Base-by-base conservation (phyloP, 2,888 invertebrate species). In the Cartodere bifasciata region DNA sequence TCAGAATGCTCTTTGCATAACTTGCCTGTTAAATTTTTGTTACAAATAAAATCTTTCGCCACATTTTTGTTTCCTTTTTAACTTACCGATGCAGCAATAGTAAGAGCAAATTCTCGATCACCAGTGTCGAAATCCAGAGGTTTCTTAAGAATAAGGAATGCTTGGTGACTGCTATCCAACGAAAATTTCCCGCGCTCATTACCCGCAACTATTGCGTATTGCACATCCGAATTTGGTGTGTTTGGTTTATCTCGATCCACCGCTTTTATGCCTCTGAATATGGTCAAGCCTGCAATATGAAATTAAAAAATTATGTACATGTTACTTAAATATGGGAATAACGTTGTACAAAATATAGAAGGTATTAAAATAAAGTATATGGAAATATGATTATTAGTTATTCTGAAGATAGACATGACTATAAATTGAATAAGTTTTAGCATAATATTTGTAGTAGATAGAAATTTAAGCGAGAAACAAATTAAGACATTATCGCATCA, bases 231-330 rank as follows among this genome's bases (percentile, higher is more conserved):
- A 60, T 87, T 87, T 1, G 83, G 85, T 1, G 83, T 87, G 58
- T 86, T 85, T 0, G 86, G 86, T 55, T 85, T 85, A 56, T 87
- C 87, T 4, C 78, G 70, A 59, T 87, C 87, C 26, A 76, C 70
- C 0, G 87, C 86, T 29, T 72, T 72, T 40, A 88, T 82, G 9
- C 80, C 80, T 42, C 80, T 73, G 58, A 83, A 87, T 41, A 88
- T 72, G 14, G 83, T 84, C 36, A 84, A 64, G 34, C 86, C 87
- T 77, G 63, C 17, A 56, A 58, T 15, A 28, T 15, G 7, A 26
- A 29, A 9, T 20, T 9, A 14, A 11, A 27, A 13, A n/a, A n/a
- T n/a, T n/a, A n/a, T n/a, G n/a, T n/a, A n/a, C n/a, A n/a, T n/a
- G n/a, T n/a, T n/a, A n/a, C n/a, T n/a, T n/a, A n/a, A n/a, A n/a